Base-by-base conservation (phyloP, 2,888 invertebrate genomes). In the Mythimna impura region DNA sequence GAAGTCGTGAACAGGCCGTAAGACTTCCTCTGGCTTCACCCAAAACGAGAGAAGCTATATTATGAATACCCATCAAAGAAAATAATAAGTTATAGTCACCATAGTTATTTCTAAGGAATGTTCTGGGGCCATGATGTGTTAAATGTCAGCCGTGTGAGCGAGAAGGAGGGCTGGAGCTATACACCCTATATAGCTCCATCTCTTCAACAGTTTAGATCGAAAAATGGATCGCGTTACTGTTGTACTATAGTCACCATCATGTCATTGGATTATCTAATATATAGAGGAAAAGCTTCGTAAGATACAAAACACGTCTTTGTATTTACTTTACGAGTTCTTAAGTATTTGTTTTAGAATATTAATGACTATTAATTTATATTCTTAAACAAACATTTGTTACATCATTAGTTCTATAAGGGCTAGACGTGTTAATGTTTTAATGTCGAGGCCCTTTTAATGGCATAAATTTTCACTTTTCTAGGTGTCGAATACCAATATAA, bases 351-450 rank as follows among this genome's bases (percentile, higher is more conserved):
- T 60, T 9, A 34, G 72, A 79, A 79, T 79, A 72, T 71, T 63
- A 82, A 83, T 74, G 30, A 25, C 2, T 60, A 7, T 65, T 83
- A 76, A 82, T 80, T 70, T 71, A 77, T 74, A 68, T 66, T 71
- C 77, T 67, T 82, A 78, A 72, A 80, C 66, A 76, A 70, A 80
- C 52, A 80, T 72, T 22, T 63, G 76, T 80, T 80, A 50, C 80
- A 40, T 76, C 63, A 83, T 65, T 54, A 58, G 10, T 66, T 52
- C 50, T 68, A 47, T 76, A 63, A 60, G 40, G 10, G 54, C 25
- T 58, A 43, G 14, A 12, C 47, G n/a, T 65, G 22, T 50, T 34
- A 43, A 47, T 57, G 62, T 20, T 52, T 8, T 34, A 12, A 67
- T 54, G 40, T 40, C n/a, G 66, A 58, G 43, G 75, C 58, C 55